phyloP scores from a whole-genome alignment of 2,113 vertebrate genomes.

The Xiphophorus couchianus region DNA sequence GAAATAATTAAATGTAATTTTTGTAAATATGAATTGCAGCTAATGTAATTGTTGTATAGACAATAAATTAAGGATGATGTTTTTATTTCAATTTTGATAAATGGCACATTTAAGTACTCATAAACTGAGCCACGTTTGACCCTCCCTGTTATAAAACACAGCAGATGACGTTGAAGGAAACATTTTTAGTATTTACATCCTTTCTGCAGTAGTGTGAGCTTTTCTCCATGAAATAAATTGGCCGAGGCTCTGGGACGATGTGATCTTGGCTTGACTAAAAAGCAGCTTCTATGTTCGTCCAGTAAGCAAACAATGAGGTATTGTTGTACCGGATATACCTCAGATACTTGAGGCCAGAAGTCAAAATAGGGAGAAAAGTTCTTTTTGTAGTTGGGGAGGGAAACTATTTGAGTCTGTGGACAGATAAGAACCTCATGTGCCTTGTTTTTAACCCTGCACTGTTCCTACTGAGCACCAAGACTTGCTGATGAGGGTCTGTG shows the following conservation, averaged over 20 bases:
- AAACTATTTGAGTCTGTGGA: slow-evolving; percentile 25
- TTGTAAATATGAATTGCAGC: too few relatives aligned
- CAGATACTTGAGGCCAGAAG: slow-evolving; percentile 41
- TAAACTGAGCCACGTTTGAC: background rate
- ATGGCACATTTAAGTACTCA: too few relatives aligned
- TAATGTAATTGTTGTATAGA: background rate
- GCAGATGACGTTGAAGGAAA: background rate
- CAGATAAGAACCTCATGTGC: slow-evolving; percentile 35
- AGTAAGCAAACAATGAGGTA: slow-evolving; percentile 60
- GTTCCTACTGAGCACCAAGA: background rate
- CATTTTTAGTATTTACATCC: too few relatives aligned
- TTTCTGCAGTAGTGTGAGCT: slow-evolving; percentile 9
- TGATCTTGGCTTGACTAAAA: slow-evolving; percentile 48
- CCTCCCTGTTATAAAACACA: background rate
- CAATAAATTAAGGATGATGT: background rate
- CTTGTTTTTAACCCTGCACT: slow-evolving; percentile 23
- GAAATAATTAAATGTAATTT: too few relatives aligned
- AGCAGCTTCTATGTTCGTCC: slow-evolving; percentile 48
- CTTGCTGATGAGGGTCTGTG: slow-evolving; percentile 7
- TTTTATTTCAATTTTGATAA: background rate
- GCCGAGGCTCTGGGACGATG: slow-evolving; percentile 20
- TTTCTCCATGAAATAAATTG: slow-evolving; percentile 5
- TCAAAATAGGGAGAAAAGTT: slow-evolving; percentile 35
- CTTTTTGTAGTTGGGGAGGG: slow-evolving; percentile 27
- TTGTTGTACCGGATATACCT: slow-evolving; percentile 61